These are phyloP conservation scores for Tinamus guttatus DNA, from an alignment of 2,113 vertebrate genomes.

Conservation along the genomic window DNA sequence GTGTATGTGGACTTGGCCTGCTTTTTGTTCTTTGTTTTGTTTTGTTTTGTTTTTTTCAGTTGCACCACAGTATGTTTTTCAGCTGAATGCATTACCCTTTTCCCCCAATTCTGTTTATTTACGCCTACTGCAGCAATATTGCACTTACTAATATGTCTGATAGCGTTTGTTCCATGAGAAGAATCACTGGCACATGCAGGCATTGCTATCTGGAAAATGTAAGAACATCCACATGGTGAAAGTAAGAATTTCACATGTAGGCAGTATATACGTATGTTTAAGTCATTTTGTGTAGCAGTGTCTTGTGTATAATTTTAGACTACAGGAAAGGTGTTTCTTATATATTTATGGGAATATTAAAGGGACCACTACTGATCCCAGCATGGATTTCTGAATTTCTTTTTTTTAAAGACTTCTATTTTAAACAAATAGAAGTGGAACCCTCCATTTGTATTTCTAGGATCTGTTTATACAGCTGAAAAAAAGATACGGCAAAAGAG, in stretches of 20 bases:
- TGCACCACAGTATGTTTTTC: neutral
- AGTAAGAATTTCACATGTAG: neutral
- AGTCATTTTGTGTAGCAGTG: neutral
- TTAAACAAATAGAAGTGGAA: neutral
- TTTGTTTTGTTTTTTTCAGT: neutral
- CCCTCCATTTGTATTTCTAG: neutral
- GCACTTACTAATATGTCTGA: neutral
- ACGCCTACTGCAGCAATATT: neutral
- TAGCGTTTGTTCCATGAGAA: neutral
- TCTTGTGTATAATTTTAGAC: neutral
- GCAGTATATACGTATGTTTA: neutral
- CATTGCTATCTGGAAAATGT: neutral
- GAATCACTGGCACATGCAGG: neutral
- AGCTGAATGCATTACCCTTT: neutral
- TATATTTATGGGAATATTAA: neutral
- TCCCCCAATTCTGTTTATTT: neutral
- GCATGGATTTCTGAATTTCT: neutral
- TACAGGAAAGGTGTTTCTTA: neutral
- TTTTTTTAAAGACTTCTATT: neutral
- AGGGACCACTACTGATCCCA: neutral
- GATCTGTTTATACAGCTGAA: neutral
- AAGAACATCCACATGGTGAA: neutral
- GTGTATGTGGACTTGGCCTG: neutral
- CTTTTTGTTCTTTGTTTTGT: neutral
- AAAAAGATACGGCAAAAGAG: neutral